phyloP scores from a whole-genome alignment of 2,797 vertebrate genomes.

The Falco biarmicus region DNA sequence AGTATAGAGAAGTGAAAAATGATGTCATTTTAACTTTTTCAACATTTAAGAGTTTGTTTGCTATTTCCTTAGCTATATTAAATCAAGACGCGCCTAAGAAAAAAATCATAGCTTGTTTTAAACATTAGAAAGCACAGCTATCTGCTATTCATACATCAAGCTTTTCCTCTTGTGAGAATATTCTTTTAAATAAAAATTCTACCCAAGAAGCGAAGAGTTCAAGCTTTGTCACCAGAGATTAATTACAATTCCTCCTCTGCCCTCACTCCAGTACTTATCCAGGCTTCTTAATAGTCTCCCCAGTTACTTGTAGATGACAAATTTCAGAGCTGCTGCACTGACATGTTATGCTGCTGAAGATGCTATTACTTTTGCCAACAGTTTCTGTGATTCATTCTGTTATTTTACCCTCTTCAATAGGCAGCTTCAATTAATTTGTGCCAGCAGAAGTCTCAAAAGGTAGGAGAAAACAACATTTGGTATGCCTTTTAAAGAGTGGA shows the following conservation, averaged over 20 bases:
- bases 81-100: neutral
- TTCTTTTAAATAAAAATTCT: neutral
- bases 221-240: neutral
- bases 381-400: neutral
- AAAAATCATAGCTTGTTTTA: neutral
- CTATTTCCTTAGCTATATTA: neutral
- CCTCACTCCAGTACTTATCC: neutral
- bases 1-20: neutral
- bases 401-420: neutral
- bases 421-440: neutral
- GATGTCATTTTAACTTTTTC: neutral
- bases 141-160: neutral
- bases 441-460: neutral
- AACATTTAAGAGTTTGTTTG: neutral
- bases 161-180: neutral
- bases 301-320: too few relatives aligned
- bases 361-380: neutral
- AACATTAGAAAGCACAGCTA: neutral
- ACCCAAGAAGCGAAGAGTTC: neutral
- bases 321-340: neutral
- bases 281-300: neutral
- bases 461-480: neutral
- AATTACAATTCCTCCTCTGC: neutral
- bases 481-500: neutral
- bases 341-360: neutral